phyloP scores from a whole-genome alignment of 2,888 invertebrate species.

The Tenthredo livida region DNA sequence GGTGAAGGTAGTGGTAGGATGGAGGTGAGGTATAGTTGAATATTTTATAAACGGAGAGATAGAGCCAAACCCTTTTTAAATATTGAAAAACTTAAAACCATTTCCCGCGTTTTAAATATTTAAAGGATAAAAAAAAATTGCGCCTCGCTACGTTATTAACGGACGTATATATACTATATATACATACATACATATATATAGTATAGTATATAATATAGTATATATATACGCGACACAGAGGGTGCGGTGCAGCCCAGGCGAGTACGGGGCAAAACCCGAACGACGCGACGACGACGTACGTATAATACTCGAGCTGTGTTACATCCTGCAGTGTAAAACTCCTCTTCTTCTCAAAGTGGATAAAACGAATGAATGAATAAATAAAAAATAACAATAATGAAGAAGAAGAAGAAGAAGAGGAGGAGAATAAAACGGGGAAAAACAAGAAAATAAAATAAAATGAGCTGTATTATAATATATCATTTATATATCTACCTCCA shows the following conservation, averaged over 20 bases:
- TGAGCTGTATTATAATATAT: conserved; percentile 28
- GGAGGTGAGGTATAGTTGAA: conserved; percentile 62
- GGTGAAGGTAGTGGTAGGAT: conserved; percentile 27
- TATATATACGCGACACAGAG: background rate
- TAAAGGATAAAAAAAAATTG: conserved; percentile 69
- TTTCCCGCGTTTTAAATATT: conserved; percentile 72
- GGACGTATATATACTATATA: conserved; percentile 49
- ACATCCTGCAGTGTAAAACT: background rate
- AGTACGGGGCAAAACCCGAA: conserved; percentile 39
- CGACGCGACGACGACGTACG: conserved; percentile 47
- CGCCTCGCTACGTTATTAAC: conserved; percentile 60
- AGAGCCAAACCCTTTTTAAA: conserved; percentile 61
- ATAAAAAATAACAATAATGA: background rate
- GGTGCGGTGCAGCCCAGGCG: too few relatives aligned
- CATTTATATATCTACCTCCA: background rate
- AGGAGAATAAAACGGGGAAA: too few relatives aligned
- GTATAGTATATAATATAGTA: background rate
- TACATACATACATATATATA: background rate
- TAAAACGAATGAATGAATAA: background rate
- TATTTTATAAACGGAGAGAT: conserved; percentile 65
- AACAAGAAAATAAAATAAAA: conserved; percentile 17
- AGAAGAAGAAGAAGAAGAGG: too few relatives aligned
- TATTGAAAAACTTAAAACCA: conserved; percentile 76
- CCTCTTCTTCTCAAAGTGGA: conserved; percentile 40
- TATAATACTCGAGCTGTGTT: background rate